A percentile compares a stretch with the other conserved stretches of the same genome.
Evolutionary conservation across 2,797 vertebrate species (phyloP).

Genomic region (Clangula hyemalis): DNA sequence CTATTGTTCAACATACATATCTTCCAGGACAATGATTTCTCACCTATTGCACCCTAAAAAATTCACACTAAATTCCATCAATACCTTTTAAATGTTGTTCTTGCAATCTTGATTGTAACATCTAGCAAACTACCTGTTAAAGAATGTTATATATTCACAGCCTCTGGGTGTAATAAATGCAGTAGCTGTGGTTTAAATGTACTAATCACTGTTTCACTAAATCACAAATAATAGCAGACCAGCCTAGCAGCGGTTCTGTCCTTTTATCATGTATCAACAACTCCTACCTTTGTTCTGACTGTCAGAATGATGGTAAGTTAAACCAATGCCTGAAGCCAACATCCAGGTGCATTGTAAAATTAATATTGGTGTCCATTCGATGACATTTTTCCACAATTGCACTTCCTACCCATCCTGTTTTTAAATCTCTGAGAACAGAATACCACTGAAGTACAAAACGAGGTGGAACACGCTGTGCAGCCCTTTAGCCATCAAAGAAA

Average conservation of each 20-base stretch:
- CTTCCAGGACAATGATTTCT: not conserved
- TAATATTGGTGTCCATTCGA: not conserved
- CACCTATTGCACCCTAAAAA: not conserved
- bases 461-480: not conserved
- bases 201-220: not conserved
- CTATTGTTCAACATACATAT: not conserved
- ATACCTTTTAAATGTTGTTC: not conserved
- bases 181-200: not conserved
- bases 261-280: not conserved
- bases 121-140: not conserved
- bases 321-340: not conserved
- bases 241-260: not conserved
- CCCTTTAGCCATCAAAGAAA: not conserved
- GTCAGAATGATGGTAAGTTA: not conserved
- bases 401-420: not conserved
- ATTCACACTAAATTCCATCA: not conserved
- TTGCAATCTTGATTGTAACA: not conserved
- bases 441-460: not conserved
- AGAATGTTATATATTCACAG: not conserved
- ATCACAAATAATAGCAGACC: not conserved
- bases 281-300: not conserved
- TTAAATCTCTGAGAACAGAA: not conserved
- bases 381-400: not conserved
- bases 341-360: not conserved
- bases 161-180: not conserved